Base-by-base conservation (phyloP, 2,888 invertebrate species). In the Pseudococcus longispinus region DNA sequence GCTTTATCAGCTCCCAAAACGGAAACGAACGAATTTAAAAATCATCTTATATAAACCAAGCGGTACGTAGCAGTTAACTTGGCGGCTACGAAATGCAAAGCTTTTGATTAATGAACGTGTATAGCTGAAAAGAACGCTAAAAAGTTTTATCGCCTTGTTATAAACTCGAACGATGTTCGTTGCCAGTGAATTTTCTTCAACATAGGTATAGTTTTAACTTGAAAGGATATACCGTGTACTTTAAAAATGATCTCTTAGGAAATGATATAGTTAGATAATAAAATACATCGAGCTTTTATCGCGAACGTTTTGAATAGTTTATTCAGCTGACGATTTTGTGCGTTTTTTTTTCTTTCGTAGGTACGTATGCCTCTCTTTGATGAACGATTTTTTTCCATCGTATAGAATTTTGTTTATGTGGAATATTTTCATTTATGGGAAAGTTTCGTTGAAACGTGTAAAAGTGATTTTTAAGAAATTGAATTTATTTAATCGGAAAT, bases 91-190 rank as follows among this genome's bases (percentile, higher is more conserved):
- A 65, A 65, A 65, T 65, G 65, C 65, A 65, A 65, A 65, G 65
- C 65, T 65, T 65, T 65, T 65, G 65, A 65, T 65, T 65, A 65
- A 65, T 65, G 65, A 26, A 65, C 46, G 46, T 65, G 65, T 65
- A 60, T 60, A 65, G 65, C 65, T 65, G 65, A 65, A 65, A 65
- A 65, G 65, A 65, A 65, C 26, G 65, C 26, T 65, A 26, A 65
- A 65, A 65, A 65, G 65, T 65, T 65, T 65, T 65, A 65, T 65
- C 65, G 65, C 65, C 65, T 65, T 51, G 65, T 65, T 65, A 65
- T 65, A 65, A 65, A 65, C 65, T 65, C 65, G 65, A 65, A 51
- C 51, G 51, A 51, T 65, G 65, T 65, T 65, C 26, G 65, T 65
- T 65, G 65, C 65, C 26, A 26, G 65, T 51, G 51, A 65, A 65